These are phyloP conservation scores for Stictonetta naevosa DNA, from an alignment of 2,113 vertebrate species.

Conservation along the genomic window DNA sequence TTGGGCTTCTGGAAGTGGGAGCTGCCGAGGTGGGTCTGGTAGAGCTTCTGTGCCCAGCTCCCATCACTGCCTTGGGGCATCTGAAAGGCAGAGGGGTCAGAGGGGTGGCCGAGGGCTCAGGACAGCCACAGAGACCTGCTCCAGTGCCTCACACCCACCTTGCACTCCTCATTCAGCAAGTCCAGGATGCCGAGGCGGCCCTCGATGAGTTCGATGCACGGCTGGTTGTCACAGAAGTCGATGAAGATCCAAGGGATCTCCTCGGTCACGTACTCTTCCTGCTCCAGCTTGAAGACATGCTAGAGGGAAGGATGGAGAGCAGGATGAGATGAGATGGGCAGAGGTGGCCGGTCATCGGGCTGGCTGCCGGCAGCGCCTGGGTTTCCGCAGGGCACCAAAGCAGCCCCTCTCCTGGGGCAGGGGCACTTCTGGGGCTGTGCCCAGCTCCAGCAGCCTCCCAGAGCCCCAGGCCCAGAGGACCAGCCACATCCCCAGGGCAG, in stretches of 20 bases:
- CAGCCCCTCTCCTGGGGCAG: not conserved
- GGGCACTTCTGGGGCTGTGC: rapidly evolving
- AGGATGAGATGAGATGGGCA: not conserved
- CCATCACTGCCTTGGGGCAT: constrained; percentile 83
- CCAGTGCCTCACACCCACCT: constrained; percentile 9
- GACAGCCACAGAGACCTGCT: not conserved
- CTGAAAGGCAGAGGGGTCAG: constrained; percentile 28
- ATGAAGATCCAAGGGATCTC: constrained; percentile 82
- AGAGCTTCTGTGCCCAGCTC: constrained; percentile 83
- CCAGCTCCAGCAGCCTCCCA: not conserved
- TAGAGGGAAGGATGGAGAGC: not conserved
- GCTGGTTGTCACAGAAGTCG: constrained; percentile 82
- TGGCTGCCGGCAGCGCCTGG: not conserved
- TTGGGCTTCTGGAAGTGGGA: constrained; percentile 80
- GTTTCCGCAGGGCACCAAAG: not conserved
- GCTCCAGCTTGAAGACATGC: constrained; percentile 77
- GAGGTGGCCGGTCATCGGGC: not conserved
- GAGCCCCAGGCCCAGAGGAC: not conserved
- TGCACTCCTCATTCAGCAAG: constrained; percentile 84
- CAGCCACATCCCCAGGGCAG: not conserved
- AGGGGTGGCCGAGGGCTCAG: rapidly evolving
- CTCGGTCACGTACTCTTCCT: constrained; percentile 5
- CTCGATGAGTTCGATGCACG: constrained; percentile 80
- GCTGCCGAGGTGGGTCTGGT: constrained; percentile 71
- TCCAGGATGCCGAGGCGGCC: constrained; percentile 80